These are phyloP conservation scores for Herminia tarsipennalis DNA, from an alignment of 2,888 invertebrate genomes.

Conservation along the genomic window DNA sequence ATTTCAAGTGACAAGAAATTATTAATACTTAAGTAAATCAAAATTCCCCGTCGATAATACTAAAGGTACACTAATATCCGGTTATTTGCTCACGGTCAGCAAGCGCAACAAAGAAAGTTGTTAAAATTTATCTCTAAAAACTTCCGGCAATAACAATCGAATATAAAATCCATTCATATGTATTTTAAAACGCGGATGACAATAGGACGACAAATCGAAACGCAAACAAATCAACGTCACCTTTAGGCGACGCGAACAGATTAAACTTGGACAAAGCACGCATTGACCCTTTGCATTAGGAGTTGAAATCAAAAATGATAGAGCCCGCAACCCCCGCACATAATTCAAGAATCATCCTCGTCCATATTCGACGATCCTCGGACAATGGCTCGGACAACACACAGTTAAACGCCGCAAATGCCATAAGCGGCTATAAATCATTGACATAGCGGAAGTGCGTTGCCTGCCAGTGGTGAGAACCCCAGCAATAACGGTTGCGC, in stretches of 20 bases:
- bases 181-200: conserved; percentile 41
- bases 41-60: conserved; percentile 15
- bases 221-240: conserved; percentile 58
- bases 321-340: conserved; percentile 65
- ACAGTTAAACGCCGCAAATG: conserved; percentile 77
- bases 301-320: conserved; percentile 73
- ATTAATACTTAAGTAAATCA: conserved; percentile 1
- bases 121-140: conserved; percentile 37
- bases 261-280: conserved; percentile 60
- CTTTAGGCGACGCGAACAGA: conserved; percentile 59
- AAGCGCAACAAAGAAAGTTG: conserved; percentile 29
- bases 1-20: neutral
- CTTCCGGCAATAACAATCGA: conserved; percentile 37
- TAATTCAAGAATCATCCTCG: conserved; percentile 77
- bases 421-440: conserved; percentile 80
- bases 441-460: conserved; percentile 83
- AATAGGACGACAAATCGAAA: conserved; percentile 47
- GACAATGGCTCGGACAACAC: conserved; percentile 80
- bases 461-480: conserved; percentile 62
- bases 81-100: conserved; percentile 26
- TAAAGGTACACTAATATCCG: conserved; percentile 28
- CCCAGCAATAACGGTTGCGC: conserved; percentile 76
- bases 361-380: conserved; percentile 72
- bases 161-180: conserved; percentile 35
- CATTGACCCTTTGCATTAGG: conserved; percentile 69